A percentile compares a stretch with the other conserved stretches of the same genome.
Evolutionary conservation across 2,113 vertebrate genomes (phyloP).

Genomic region (Proteles cristata): DNA sequence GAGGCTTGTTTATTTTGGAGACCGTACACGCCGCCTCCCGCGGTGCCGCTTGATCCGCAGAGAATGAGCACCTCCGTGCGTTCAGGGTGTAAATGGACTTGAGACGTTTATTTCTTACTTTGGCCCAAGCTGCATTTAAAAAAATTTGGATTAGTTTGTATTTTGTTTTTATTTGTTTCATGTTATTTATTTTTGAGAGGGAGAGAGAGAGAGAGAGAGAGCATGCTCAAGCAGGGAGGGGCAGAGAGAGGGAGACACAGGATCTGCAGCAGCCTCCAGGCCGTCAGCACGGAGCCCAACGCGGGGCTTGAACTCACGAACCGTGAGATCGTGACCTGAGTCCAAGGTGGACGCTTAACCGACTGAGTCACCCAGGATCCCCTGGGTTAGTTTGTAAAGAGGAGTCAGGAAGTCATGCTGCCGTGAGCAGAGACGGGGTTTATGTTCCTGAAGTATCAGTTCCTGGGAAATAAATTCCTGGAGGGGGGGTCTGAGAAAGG

Average conservation of each 20-base stretch:
- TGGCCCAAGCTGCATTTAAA: neutral
- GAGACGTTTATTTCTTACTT: neutral
- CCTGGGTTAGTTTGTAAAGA: neutral
- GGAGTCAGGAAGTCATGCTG: rapidly evolving
- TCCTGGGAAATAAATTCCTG: neutral
- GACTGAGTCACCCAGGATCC: no score
- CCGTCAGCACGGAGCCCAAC: no score
- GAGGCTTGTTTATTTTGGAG: neutral
- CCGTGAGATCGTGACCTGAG: no score
- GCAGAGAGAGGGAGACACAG: no score
- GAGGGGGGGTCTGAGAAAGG: no score
- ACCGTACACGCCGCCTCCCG: no score
- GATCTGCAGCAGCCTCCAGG: no score
- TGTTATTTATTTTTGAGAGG: no score
- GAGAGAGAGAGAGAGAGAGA: no score
- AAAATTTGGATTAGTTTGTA: neutral
- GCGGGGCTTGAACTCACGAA: no score
- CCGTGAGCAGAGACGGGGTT: rapidly evolving
- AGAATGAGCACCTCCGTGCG: neutral
- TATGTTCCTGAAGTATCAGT: rapidly evolving
- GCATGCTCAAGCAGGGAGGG: no score
- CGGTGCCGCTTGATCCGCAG: rapidly evolving
- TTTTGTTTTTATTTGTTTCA: no score
- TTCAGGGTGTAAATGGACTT: neutral
- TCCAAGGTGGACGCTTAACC: rapidly evolving